phyloP scores from a whole-genome alignment of 2,113 vertebrate species.

The Ceratotherium simum region DNA sequence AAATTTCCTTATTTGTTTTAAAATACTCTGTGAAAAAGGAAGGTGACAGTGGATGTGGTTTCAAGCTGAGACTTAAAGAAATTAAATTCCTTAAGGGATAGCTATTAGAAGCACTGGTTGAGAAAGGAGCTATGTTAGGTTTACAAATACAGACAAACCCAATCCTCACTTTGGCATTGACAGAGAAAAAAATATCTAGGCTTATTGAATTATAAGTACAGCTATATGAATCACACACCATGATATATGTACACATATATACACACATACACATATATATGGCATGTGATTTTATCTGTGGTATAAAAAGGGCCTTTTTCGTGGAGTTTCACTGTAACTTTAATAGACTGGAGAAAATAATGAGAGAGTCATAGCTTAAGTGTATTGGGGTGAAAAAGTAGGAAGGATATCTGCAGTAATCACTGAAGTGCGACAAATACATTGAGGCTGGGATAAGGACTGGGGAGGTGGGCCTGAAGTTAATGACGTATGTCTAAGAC shows the following conservation, averaged over 20 bases:
- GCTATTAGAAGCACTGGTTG: not conserved
- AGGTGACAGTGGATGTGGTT: not conserved
- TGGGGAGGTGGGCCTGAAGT: conserved; percentile 16
- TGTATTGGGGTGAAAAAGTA: conserved; percentile 46
- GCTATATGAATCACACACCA: not conserved
- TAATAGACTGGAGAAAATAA: conserved; percentile 55
- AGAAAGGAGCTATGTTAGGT: not conserved
- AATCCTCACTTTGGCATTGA: conserved; percentile 12
- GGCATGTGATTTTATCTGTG: conserved; percentile 10
- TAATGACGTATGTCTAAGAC: not conserved
- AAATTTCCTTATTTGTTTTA: conserved; percentile 19
- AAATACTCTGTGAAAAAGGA: not conserved
- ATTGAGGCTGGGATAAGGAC: not conserved
- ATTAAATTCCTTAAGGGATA: not conserved
- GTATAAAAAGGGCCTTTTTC: conserved; percentile 28
- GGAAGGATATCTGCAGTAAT: not conserved
- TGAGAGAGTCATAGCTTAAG: not conserved
- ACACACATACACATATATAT: not conserved
- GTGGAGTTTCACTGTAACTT: conserved; percentile 36
- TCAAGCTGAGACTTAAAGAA: not conserved
- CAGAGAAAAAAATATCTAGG: not conserved
- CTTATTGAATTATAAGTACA: conserved; percentile 48
- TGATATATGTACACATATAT: not conserved
- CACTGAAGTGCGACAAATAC: not conserved
- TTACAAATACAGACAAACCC: not conserved